phyloP scores from a whole-genome alignment of 2,797 vertebrate genomes.

The Neostethus bicornis region DNA sequence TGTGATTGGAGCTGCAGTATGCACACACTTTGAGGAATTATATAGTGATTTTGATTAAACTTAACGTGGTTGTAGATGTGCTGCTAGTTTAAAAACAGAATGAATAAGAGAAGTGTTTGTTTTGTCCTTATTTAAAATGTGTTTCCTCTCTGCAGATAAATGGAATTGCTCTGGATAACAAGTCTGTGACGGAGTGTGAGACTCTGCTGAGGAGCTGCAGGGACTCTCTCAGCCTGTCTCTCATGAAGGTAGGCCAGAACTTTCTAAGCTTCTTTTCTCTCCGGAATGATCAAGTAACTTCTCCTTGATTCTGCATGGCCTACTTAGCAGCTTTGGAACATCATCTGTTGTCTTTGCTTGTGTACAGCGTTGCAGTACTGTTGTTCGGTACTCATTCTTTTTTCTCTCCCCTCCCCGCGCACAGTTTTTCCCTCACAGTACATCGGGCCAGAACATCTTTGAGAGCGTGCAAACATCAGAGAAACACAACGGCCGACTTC shows the following conservation, averaged over 20 bases:
- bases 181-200: slow-evolving; percentile 96
- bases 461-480: slow-evolving; percentile 91
- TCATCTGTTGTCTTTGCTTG: slow-evolving; percentile 1
- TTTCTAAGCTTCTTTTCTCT: slow-evolving; percentile 20
- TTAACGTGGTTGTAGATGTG: slow-evolving; percentile 35
- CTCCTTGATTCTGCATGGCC: slow-evolving; percentile 34
- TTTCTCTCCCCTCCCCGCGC: slow-evolving; percentile 7
- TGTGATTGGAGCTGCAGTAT: slow-evolving; percentile 31
- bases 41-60: no score
- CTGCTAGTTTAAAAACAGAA: slow-evolving; percentile 17
- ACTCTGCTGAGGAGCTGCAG: slow-evolving; percentile 91
- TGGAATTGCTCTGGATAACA: slow-evolving; percentile 96
- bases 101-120: slow-evolving; percentile 17
- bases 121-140: slow-evolving; percentile 52
- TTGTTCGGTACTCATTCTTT: slow-evolving; percentile 5
- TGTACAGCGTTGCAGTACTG: neutral
- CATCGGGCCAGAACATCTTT: slow-evolving; percentile 95
- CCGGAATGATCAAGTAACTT: slow-evolving; percentile 18
- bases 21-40: neutral
- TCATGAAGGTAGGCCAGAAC: slow-evolving; percentile 89
- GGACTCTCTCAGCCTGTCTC: slow-evolving; percentile 93
- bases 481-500: slow-evolving; percentile 86
- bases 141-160: slow-evolving; percentile 86
- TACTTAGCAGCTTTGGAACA: slow-evolving; percentile 27
- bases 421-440: slow-evolving; percentile 93